Evolutionary conservation across 2,797 vertebrate species (phyloP), one percentile per base, ranked within the genome.

Genomic region (Lagodon rhomboides): DNA sequence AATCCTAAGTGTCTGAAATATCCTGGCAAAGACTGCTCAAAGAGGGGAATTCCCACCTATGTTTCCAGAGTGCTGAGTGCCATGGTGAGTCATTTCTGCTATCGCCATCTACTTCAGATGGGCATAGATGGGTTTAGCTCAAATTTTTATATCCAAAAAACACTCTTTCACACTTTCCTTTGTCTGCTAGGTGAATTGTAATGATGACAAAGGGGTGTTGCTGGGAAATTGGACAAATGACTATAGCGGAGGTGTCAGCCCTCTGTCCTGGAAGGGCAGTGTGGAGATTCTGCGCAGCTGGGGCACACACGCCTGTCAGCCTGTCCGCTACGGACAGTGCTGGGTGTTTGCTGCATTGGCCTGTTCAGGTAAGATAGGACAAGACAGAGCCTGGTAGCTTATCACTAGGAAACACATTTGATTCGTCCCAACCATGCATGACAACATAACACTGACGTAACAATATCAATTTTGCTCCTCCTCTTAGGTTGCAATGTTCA

Each of bases 321-420:
- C 95, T 0, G 97, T 99, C 84, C 95, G 96, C 51, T 99, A 95
- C 0, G 98, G 98, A 71, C 98, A 99, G 92, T 99, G 98, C 92
- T 99, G 98, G 98, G 98, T 99, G 69, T 99, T 99, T 18, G 98
- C 98, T 0, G 98, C 98, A 0, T 96, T 99, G 82, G 97, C 96
- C 1, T 99, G 98, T 90, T 94, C 97, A 12, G 94, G 98, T 99
- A 93, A 94, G 95, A 92, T 80, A 77, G 55, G 47, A 65, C 25
- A 10, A 22, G 74, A 61, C 2, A 4, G 11, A 27, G 43, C 63
- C 56, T 18, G 0, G 46, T 50, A 18, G 67, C 63, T 50, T 86
- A 77, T 91, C 78, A 71, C 18, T 41, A 55, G 22, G 63, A 82
- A 86, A 84, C 78, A 82, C 30, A 43, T 30, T 56, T 43, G 23